Percentiles rank a stretch among this genome's conserved stretches.
These are phyloP conservation scores for Aphaenogaster ashmeadi DNA, from an alignment of 1,140 invertebrate genomes.

Conservation along the genomic window DNA sequence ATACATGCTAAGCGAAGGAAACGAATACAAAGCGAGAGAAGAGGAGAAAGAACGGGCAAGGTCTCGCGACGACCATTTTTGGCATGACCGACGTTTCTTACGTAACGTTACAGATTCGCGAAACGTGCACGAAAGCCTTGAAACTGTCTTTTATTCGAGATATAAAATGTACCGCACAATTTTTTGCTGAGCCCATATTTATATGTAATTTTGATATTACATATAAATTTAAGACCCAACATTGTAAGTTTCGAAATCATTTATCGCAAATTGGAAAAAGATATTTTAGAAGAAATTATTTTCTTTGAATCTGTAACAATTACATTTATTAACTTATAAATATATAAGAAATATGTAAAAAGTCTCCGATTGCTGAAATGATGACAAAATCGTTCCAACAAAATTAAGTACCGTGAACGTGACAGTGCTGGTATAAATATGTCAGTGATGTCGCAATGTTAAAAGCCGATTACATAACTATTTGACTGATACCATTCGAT, in stretches of 20 bases:
- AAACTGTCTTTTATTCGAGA: background rate
- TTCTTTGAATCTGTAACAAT: background rate
- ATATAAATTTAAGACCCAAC: background rate
- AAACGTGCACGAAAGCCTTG: conserved; percentile 37
- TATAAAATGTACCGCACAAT: background rate
- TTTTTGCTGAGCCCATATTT: background rate
- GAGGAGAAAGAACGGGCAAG: conserved; percentile 9
- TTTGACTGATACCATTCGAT: conserved; percentile 38
- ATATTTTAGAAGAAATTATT: background rate
- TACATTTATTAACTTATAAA: background rate
- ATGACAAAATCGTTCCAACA: background rate
- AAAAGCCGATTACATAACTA: conserved; percentile 45
- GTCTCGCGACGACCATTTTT: conserved; percentile 32
- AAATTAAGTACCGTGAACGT: background rate
- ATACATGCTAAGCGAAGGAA: background rate
- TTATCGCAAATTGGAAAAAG: background rate
- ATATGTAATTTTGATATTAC: background rate
- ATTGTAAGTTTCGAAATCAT: background rate
- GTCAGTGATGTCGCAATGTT: conserved; percentile 31
- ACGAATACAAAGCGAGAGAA: conserved; percentile 23
- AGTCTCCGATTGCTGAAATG: background rate
- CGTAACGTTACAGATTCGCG: conserved; percentile 51
- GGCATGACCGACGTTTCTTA: conserved; percentile 47
- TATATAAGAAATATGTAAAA: background rate
- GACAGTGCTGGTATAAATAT: background rate